A percentile compares a stretch with the other conserved stretches of the same genome.
Conservation (phyloP, 2,113 vertebrate genomes). For the Casuarius casuarius region DNA sequence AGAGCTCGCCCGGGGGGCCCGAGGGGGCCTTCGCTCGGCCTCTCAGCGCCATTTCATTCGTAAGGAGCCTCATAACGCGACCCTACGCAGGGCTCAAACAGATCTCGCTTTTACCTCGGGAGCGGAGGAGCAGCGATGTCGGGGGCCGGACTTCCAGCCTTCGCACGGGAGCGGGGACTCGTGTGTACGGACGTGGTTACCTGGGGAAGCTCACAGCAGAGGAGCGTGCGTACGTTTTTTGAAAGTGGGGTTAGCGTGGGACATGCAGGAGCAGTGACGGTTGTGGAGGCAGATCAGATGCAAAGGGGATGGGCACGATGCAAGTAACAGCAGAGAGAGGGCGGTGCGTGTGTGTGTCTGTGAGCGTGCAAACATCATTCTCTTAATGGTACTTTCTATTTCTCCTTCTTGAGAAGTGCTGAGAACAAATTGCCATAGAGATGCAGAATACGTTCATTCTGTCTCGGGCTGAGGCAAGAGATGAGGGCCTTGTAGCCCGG, state of each 20-base stretch:
- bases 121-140: not conserved
- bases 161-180: not conserved
- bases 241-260: not conserved
- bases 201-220: not conserved
- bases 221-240: not conserved
- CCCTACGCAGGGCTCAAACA: not conserved
- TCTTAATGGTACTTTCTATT: not conserved
- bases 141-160: not conserved
- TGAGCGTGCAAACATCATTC: fast-evolving
- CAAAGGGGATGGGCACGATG: not conserved
- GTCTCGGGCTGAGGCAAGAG: not conserved
- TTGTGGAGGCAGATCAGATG: not conserved
- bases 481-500: not conserved
- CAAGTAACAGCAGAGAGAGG: not conserved
- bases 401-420: not conserved
- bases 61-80: not conserved
- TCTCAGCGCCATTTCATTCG: not conserved
- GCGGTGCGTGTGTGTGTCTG: not conserved
- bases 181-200: not conserved
- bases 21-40: not conserved
- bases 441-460: not conserved
- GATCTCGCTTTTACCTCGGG: not conserved
- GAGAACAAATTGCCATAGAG: conserved; percentile 14
- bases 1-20: not conserved
- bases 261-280: not conserved